phyloP scores from a whole-genome alignment of 2,888 invertebrate genomes.

The Ctenicera cuprea region DNA sequence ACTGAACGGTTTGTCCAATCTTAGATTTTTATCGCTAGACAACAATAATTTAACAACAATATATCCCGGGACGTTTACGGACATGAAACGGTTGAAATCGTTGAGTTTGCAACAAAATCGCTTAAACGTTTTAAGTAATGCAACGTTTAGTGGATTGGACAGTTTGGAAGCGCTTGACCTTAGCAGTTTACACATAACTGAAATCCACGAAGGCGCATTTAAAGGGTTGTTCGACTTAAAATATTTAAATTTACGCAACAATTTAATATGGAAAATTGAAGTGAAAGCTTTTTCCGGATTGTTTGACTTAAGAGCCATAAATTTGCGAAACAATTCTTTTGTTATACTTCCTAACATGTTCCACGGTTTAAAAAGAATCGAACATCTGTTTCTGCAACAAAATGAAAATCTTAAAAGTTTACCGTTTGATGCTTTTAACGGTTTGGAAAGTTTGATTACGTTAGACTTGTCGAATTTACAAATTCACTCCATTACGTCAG shows the following conservation, averaged over 20 bases:
- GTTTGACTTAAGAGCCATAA: neutral
- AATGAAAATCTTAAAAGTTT: slow-evolving; percentile 1
- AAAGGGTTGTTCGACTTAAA: neutral
- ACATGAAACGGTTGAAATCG: slow-evolving; percentile 7
- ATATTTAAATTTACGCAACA: slow-evolving; percentile 17
- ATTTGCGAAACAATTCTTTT: slow-evolving; percentile 27
- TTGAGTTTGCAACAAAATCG: slow-evolving; percentile 33
- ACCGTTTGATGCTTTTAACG: slow-evolving; percentile 27
- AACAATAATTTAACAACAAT: slow-evolving; percentile 27
- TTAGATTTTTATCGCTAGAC: slow-evolving; percentile 35
- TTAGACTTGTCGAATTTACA: slow-evolving; percentile 23
- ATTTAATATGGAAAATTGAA: slow-evolving; percentile 28
- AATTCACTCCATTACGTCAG: slow-evolving; percentile 3
- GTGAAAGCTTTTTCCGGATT: slow-evolving; percentile 11
- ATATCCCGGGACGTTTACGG: slow-evolving; percentile 20
- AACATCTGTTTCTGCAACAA: neutral
- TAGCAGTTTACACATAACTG: neutral
- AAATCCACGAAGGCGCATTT: slow-evolving; percentile 25
- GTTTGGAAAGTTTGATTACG: slow-evolving; percentile 9
- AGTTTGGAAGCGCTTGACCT: slow-evolving; percentile 19
- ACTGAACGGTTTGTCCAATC: slow-evolving; percentile 7
- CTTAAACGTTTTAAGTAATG: slow-evolving; percentile 7
- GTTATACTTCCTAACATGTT: slow-evolving; percentile 13
- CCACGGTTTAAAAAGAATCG: slow-evolving; percentile 21
- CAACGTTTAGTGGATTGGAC: slow-evolving; percentile 24